Base-by-base conservation (phyloP, 2,888 invertebrate species). In the Diadegma fenestrale region DNA sequence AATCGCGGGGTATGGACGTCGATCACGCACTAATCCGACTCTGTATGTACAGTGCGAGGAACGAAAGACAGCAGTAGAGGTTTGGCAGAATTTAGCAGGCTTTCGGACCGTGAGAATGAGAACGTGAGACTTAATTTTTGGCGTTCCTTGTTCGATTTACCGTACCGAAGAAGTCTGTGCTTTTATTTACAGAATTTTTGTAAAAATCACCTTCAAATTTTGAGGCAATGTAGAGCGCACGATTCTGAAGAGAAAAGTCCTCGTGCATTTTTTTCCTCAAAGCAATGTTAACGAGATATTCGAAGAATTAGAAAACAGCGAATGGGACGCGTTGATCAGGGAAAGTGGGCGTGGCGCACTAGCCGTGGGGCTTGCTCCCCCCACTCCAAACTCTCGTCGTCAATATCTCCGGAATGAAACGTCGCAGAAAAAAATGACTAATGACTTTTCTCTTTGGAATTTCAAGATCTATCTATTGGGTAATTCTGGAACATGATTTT, bases 21-120 rank as follows among this genome's bases (percentile, higher is more conserved):
- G 82, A 82, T 82, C 82, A 77, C 82, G 82, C 82, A 71, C 64
- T 71, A 76, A 82, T 82, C 82, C 82, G 54, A 77, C 75, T 81
- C 51, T 63, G 14, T 72, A 61, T 77, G 58, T 22, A 22, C 45
- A 12, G 37, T 26, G 19, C 26, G 54, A 41, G 26, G 41, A 48
- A 78, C 12, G 43, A 64, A 64, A 64, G 82, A 78, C 76, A 51
- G 30, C n/a, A 30, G 41, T 22, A 58, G 77, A 72, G 43, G 61
- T 58, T 71, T 43, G 17, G 77, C 64, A 43, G 64, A 82, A 82
- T 82, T 77, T 22, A 71, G 37, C 69, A 22, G 10, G 26, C 63
- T 33, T 63, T 10, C 41, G 54, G 41, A 48, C 48, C 41, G 68
- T 33, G 69, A 68, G 61, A 66, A 68, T 48, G 41, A 51, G 12